Percentiles rank a stretch among this genome's conserved stretches.
phyloP scores from a whole-genome alignment of 1,140 invertebrate species.

The Pogonomyrmex barbatus region DNA sequence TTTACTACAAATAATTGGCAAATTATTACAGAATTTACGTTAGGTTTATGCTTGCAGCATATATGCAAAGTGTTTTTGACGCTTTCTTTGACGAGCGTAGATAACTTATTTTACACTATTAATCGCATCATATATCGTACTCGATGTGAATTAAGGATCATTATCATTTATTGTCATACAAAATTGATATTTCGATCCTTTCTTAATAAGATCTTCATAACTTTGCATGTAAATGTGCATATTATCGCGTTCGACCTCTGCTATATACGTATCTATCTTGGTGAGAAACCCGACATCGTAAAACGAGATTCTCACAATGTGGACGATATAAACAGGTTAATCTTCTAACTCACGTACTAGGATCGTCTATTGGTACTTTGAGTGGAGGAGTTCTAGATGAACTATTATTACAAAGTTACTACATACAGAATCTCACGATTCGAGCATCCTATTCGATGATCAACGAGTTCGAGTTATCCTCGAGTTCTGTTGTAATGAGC shows the following conservation, averaged over 20 bases:
- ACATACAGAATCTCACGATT: neutral
- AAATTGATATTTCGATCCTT: conserved; percentile 24
- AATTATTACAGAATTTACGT: neutral
- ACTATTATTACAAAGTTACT: conserved; percentile 39
- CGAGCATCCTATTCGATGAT: conserved; percentile 7
- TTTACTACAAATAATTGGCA: neutral
- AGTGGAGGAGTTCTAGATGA: conserved; percentile 23
- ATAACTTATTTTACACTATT: neutral
- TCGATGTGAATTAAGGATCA: neutral
- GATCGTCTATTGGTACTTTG: conserved; percentile 26
- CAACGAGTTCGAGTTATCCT: conserved; percentile 12
- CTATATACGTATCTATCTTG: neutral
- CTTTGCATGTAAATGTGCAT: conserved; percentile 45
- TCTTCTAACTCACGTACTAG: conserved; percentile 1
- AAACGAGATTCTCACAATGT: conserved; percentile 47
- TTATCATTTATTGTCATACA: conserved; percentile 15
- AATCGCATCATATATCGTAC: neutral
- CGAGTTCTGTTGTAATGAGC: neutral
- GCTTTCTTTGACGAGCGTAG: neutral
- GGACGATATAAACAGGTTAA: conserved; percentile 26
- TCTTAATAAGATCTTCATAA: conserved; percentile 34
- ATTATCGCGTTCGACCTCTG: conserved; percentile 41
- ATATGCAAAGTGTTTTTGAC: neutral
- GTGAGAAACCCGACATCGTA: conserved; percentile 12
- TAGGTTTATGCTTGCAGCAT: neutral